A percentile compares a stretch with the other conserved stretches of the same genome.
These are phyloP conservation scores for Amphiprion clarkii DNA, from an alignment of 2,797 vertebrate genomes.

Conservation along the genomic window DNA sequence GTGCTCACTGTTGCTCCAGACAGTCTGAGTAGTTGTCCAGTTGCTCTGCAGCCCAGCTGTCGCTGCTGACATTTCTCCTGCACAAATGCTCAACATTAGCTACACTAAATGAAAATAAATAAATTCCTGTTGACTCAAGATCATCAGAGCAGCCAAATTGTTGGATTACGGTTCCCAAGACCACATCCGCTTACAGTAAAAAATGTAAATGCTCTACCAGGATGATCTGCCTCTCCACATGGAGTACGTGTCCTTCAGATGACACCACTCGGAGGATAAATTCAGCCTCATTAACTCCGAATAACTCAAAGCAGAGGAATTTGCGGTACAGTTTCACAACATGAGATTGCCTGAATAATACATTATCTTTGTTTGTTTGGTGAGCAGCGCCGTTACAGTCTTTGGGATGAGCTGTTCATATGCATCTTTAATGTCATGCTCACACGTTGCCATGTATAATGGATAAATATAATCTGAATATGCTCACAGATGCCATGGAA, in stretches of 20 bases:
- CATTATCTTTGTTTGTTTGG: conserved; percentile 74
- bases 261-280: conserved; percentile 63
- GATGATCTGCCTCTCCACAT: conserved; percentile 36
- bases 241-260: conserved; percentile 55
- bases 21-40: conserved; percentile 9
- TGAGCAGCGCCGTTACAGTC: conserved; percentile 69
- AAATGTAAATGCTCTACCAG: conserved; percentile 49
- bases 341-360: conserved; percentile 72
- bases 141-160: conserved; percentile 23
- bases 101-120: conserved; percentile 26
- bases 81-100: conserved; percentile 17
- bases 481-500: conserved; percentile 71
- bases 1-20: conserved; percentile 1
- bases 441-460: conserved; percentile 76
- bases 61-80: conserved; percentile 2
- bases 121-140: conserved; percentile 36
- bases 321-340: conserved; percentile 60
- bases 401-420: conserved; percentile 62
- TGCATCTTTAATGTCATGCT: conserved; percentile 78
- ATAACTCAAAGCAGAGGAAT: conserved; percentile 55
- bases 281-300: conserved; percentile 73
- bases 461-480: conserved; percentile 65
- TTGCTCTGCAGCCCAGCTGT: conserved; percentile 13
- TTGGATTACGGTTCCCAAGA: conserved; percentile 23
- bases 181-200: conserved; percentile 29